These are phyloP conservation scores for Pterocles burchelli DNA, from an alignment of 2,113 vertebrate species.

Conservation along the genomic window DNA sequence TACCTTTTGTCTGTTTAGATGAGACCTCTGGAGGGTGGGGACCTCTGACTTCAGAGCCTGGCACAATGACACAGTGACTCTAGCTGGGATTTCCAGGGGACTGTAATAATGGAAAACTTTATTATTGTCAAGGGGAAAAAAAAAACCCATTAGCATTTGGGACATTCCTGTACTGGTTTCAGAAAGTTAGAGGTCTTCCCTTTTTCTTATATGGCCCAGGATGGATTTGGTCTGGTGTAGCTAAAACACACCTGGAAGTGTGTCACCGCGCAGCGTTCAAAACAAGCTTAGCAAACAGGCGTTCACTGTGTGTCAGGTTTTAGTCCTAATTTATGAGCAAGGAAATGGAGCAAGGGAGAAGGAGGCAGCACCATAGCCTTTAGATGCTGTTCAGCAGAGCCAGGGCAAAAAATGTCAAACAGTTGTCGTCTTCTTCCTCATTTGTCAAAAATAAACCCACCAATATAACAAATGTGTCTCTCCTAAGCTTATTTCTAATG, in stretches of 20 bases:
- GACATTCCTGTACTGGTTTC: background rate
- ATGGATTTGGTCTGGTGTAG: background rate
- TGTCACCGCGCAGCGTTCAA: background rate
- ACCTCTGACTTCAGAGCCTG: background rate
- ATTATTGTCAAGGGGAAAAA: background rate
- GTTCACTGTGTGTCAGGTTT: background rate
- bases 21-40: constrained; percentile 1
- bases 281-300: background rate
- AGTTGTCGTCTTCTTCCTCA: background rate
- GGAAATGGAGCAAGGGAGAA: background rate
- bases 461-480: background rate
- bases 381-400: background rate
- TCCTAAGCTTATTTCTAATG: constrained; percentile 27
- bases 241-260: background rate
- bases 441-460: background rate
- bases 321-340: background rate
- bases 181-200: constrained; percentile 21
- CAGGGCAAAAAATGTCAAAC: background rate
- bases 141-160: background rate
- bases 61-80: background rate
- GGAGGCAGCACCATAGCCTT: background rate
- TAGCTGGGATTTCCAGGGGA: background rate
- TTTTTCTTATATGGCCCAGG: background rate
- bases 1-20: background rate
- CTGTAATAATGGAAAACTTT: background rate